Evolutionary conservation across 1,140 invertebrate species (phyloP), one percentile per base, ranked within the genome.

Genomic region (Scaptodrosophila lebanonensis): DNA sequence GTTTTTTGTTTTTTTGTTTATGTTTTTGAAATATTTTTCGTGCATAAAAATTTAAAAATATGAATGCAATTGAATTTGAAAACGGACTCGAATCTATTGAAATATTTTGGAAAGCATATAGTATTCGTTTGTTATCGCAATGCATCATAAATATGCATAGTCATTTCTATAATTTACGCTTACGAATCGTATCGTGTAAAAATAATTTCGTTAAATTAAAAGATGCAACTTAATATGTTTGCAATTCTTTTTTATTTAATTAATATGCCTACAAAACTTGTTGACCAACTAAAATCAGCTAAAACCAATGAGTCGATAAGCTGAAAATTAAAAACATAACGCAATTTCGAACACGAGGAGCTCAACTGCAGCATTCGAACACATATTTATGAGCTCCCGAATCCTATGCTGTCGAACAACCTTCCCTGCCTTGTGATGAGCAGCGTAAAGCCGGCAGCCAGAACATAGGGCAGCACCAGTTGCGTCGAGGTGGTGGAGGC

Each of bases 351-450:
- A 38, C 27, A 62, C 17, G 38, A 50, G 39, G 29, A 16, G 32
- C 25, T 62, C 39, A 64, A 60, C 59, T 52, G 45, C 27, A 16
- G 63, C 15, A 20, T 15, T 20, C 18, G 35, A 15, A 40, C 20
- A 32, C 39, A 27, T 53, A 82, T 79, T 79, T 79, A 79, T 67
- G 73, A 82, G 35, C 49, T 71, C 40, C 71, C 51, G 45, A 66
- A 50, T 49, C 53, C 50, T 79, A 73, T 77, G 66, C 75, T 82
- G 42, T 61, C 22, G 22, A 25, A 25, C 3, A 25, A 3, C 8
- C 22, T 3, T 25, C 22, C 22, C 22, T 25, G 49, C 45, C 75
- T 65, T 39, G 75, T 69, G 39, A 79, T 27, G 42, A 73, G 39
- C 39, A 79, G 20, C 40, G 65, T 54, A 30, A 68, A 25, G 30